phyloP scores from a whole-genome alignment of 2,113 vertebrate genomes.

The Heterochromis multidens region DNA sequence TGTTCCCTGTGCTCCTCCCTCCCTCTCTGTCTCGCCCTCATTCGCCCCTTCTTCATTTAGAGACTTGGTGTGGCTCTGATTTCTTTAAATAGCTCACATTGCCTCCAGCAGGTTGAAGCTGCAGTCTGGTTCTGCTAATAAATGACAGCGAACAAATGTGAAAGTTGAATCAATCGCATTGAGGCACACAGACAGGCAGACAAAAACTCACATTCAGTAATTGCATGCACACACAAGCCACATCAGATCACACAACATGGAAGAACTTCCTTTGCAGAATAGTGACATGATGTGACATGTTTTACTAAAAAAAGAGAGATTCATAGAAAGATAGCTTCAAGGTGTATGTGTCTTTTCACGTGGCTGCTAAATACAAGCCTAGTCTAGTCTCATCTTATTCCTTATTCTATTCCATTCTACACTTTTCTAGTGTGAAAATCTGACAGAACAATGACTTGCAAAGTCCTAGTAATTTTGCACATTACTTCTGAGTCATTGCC shows the following conservation, averaged over 20 bases:
- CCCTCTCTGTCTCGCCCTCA: background rate
- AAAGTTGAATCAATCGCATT: background rate
- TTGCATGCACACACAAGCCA: background rate
- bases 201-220: background rate
- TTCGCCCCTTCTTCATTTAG: constrained; percentile 38
- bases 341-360: background rate
- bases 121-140: constrained; percentile 54
- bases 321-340: constrained; percentile 24
- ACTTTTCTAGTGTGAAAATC: constrained; percentile 32
- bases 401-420: constrained; percentile 19
- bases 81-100: constrained; percentile 60
- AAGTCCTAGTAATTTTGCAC: constrained; percentile 50
- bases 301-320: background rate
- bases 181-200: background rate
- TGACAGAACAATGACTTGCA: constrained; percentile 51
- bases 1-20: background rate
- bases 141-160: constrained; percentile 47
- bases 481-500: constrained; percentile 59
- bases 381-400: background rate
- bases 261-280: background rate
- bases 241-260: background rate
- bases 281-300: constrained; percentile 15
- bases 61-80: constrained; percentile 47
- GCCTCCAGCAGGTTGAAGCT: constrained; percentile 53
- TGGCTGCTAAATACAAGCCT: constrained; percentile 2